Evolutionary conservation across 2,797 vertebrate species (phyloP), one percentile per base, ranked within the genome.

Genomic region (Sebastes cheni): DNA sequence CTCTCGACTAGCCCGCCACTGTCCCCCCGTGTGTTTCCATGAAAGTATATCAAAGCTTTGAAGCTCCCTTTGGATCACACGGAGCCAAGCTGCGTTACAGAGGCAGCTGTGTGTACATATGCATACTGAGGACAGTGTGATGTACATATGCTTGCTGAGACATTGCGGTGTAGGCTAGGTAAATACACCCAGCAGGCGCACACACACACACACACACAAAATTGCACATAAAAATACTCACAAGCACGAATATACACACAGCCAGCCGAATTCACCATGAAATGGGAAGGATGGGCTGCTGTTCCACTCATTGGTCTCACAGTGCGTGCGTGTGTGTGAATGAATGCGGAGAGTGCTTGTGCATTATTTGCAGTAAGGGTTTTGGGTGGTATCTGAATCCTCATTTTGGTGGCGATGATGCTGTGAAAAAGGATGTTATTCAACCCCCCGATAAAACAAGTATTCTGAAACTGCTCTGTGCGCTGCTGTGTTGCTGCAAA

Each of bases 31-130:
- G 74, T 59, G 81, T 66, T 87, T 59, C 71, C 72, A 46, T 76
- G 80, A 85, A 82, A 86, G 62, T 55, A 80, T 80, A 90, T 91
- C 64, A 91, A 88, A 89, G 82, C 80, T 70, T 71, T 36, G 66
- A 79, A 77, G 80, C 78, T 82, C 67, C 64, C 52, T 79, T 81
- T 83, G 70, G 81, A 88, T 80, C 85, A 88, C 79, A 84, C 70
- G 25, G 82, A 83, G 83, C 71, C 22, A 68, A 83, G 81, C 66
- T 68, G 76, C 74, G 71, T 79, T 86, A 62, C 67, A 79, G 72
- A 88, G 84, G 85, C 91, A 91, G 87, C 77, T 88, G 88, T 84
- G 83, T 92, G 84, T 86, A 86, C 89, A 91, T 89, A 85, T 81
- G 75, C 87, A 87, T 72, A 83, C 84, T 86, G 80, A 92, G 62